These are phyloP conservation scores for silkworm (Bombyx mori) DNA, from an alignment of 1,140 invertebrate genomes.

Conservation along the genomic window DNA sequence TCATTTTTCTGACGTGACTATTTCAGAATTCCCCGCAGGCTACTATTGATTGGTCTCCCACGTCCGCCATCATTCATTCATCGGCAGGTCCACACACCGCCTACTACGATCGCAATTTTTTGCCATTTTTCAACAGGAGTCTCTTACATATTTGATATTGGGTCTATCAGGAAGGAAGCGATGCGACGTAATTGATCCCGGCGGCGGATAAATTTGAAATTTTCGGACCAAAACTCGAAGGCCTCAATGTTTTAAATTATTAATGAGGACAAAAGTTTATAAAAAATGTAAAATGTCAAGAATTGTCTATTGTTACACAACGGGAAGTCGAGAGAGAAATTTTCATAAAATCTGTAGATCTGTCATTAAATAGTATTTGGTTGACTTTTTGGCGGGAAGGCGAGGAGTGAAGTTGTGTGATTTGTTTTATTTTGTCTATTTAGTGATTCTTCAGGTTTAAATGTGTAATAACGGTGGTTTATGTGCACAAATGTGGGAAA, in stretches of 20 bases:
- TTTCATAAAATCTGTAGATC: no score
- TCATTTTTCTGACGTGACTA: constrained; percentile 16
- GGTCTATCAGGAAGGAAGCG: constrained; percentile 50
- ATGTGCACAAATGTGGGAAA: no score
- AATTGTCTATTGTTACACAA: no score
- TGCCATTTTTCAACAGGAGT: constrained; percentile 25
- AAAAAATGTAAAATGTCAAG: no score
- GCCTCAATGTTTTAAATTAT: constrained; percentile 25
- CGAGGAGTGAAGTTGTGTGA: no score
- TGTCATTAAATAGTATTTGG: no score
- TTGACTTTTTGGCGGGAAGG: no score
- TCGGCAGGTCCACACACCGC: constrained; percentile 34
- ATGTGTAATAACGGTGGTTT: no score
- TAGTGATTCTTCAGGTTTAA: no score
- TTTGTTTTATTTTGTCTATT: no score
- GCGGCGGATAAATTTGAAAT: constrained; percentile 34
- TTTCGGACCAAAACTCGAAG: constrained; percentile 20
- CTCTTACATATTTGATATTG: constrained; percentile 52
- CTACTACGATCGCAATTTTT: constrained; percentile 26
- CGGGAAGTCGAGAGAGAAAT: no score
- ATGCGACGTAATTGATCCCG: constrained; percentile 46
- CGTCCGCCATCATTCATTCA: constrained; percentile 51
- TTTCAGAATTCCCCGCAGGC: constrained; percentile 30
- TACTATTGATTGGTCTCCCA: constrained; percentile 49
- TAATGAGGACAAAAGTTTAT: constrained; percentile 21